Conservation (phyloP, 2,797 vertebrate genomes). For the Chaetophractus vellerosus region DNA sequence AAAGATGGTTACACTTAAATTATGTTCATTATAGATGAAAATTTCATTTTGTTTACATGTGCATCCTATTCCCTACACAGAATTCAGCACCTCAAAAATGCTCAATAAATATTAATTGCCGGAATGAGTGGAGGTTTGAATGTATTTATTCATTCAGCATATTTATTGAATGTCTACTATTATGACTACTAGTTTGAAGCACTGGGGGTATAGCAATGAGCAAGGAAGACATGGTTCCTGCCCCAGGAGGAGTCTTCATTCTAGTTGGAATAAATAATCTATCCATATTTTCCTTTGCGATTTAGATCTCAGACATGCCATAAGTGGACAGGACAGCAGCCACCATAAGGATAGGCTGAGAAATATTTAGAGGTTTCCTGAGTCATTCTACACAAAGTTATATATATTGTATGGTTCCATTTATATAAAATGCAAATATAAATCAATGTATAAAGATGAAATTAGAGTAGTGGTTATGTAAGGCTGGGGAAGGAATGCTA, state of each 20-base stretch:
- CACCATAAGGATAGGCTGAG: not conserved
- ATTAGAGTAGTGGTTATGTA: too few species aligned
- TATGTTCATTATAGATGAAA: not conserved
- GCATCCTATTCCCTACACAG: not conserved
- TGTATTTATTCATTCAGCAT: not conserved
- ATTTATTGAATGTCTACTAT: not conserved
- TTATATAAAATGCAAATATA: too few species aligned
- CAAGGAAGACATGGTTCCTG: not conserved
- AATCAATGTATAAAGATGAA: too few species aligned
- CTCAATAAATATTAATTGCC: not conserved
- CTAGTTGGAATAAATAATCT: not conserved
- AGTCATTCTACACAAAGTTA: not conserved
- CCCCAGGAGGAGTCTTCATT: not conserved
- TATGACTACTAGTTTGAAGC: not conserved
- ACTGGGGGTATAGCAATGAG: not conserved
- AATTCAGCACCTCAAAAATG: not conserved
- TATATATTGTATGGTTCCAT: too few species aligned
- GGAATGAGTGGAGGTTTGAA: not conserved
- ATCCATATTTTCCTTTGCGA: not conserved
- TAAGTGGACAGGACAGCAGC: not conserved
- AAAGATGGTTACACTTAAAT: slow-evolving; percentile 9
- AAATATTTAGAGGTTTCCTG: not conserved
- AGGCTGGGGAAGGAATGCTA: too few species aligned
- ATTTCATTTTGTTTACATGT: not conserved
- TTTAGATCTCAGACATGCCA: not conserved